Base-by-base conservation (phyloP, 2,113 vertebrate genomes). In the Sterrhoptilus dennistouni region DNA sequence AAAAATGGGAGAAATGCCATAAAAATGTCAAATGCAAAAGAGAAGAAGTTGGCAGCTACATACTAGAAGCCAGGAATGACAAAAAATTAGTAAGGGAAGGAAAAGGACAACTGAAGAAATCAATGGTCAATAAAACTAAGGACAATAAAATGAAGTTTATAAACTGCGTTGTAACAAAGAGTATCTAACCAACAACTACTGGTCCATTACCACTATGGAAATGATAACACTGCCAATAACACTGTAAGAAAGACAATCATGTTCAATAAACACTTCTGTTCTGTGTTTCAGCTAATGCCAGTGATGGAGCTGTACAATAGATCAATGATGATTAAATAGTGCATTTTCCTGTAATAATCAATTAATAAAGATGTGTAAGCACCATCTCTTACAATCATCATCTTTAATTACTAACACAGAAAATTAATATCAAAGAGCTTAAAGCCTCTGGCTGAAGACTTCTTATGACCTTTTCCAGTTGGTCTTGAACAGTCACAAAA, bases 31-130 rank as follows among this genome's bases (percentile, higher is more conserved):
- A 91, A 57, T 4, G 17, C 42, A 78, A 75, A 90, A 75, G 70
- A 75, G 25, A 70, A n/a, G 52, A 91, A 45, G 31, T 68, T 71
- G 69, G 77, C 72, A 95, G 86, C 45, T 28, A 57, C 24, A 69
- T 8, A 23, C 33, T 36, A 49, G 57, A 64, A 92, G 23, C 29
- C 40, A 82, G 33, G 60, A 89, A 95, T 56, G 91, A 84, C 83
- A 90, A 44, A 92, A 95, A 95, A 94, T 95, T 93, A 81, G 87
- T 96, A 89, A 59, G 35, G 61, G 70, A 89, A 96, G 57, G 38
- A 91, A 95, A 94, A 92, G 69, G 77, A 91, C 83, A 94, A n/a
- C 29, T 71, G 72, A 91, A 95, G 80, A 94, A 95, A 95, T 95
- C 94, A 79, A 95, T 92, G 42, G 65, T 56, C 89, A 78, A 64